A percentile compares a stretch with the other conserved stretches of the same genome.
These are phyloP conservation scores for Dioctria linearis DNA, from an alignment of 2,888 invertebrate species.

Conservation along the genomic window DNA sequence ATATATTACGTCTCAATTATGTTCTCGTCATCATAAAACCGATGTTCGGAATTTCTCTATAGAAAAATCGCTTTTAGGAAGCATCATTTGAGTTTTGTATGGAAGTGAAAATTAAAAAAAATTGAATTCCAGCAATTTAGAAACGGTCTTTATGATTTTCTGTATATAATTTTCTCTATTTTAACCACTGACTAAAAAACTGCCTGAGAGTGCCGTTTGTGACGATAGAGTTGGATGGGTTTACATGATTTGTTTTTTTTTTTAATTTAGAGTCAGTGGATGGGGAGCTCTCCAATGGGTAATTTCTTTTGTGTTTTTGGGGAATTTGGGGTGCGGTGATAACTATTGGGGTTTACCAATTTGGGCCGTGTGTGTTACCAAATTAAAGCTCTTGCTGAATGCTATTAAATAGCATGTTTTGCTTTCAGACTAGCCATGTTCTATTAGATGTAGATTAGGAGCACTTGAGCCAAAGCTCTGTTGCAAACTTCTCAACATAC, in stretches of 20 bases:
- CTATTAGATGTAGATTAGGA: too few relatives aligned
- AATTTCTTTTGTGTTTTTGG: too few relatives aligned
- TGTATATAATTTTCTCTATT: constrained; percentile 57
- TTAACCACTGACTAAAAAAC: constrained; percentile 43
- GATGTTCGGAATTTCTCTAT: constrained; percentile 20
- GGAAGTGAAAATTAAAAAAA: constrained; percentile 54
- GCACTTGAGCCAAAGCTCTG: too few relatives aligned
- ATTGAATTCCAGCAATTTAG: constrained; percentile 54
- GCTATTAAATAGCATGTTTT: too few relatives aligned
- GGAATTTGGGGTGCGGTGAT: too few relatives aligned
- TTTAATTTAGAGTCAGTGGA: constrained; percentile 30
- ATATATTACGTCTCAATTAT: constrained; percentile 57
- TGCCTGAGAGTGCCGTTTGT: constrained; percentile 54
- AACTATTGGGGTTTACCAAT: too few relatives aligned
- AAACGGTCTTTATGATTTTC: constrained; percentile 59
- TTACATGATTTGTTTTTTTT: constrained; percentile 8
- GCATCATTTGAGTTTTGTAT: constrained; percentile 57
- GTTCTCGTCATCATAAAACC: constrained; percentile 59
- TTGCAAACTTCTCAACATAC: too few relatives aligned
- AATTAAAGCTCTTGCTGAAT: too few relatives aligned
- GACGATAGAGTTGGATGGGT: constrained; percentile 54
- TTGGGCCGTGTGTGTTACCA: too few relatives aligned
- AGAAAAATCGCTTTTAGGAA: constrained; percentile 58
- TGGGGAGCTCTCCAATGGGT: background rate
- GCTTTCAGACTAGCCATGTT: too few relatives aligned